A percentile compares a stretch with the other conserved stretches of the same genome.
Conservation (phyloP, 2,888 invertebrate genomes). For the Mystacides longicornis region DNA sequence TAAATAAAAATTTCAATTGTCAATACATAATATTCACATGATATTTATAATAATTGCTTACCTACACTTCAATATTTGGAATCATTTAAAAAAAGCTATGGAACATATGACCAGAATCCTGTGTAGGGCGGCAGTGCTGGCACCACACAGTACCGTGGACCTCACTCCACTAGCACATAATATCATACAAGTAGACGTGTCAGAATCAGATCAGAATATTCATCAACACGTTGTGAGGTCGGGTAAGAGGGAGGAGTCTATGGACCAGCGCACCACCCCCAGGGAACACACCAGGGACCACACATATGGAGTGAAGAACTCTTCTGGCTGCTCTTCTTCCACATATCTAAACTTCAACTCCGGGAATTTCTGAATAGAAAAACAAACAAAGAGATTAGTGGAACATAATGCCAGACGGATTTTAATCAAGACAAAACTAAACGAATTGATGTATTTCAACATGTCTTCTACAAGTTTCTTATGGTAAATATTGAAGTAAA, state of each 20-base stretch:
- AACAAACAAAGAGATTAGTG: too few species aligned
- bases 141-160: neutral
- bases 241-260: slow-evolving; percentile 30
- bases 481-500: too few species aligned
- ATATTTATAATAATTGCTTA: too few species aligned
- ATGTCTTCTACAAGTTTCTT: too few species aligned
- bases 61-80: too few species aligned
- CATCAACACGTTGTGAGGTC: slow-evolving; percentile 16
- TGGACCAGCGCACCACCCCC: slow-evolving; percentile 46
- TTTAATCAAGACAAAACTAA: too few species aligned
- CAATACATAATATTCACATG: too few species aligned
- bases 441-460: too few species aligned
- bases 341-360: slow-evolving; percentile 98
- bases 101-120: too few species aligned
- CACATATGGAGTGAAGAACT: slow-evolving; percentile 98
- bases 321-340: slow-evolving; percentile 97
- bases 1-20: too few species aligned
- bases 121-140: neutral
- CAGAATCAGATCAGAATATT: neutral
- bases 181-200: neutral
- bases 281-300: slow-evolving; percentile 81
- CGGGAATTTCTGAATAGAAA: slow-evolving; percentile 79
- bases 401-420: too few species aligned
- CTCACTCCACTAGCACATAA: neutral
- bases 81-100: too few species aligned